These are phyloP conservation scores for Geophilus truncorum DNA, from an alignment of 2,888 invertebrate genomes.

Conservation along the genomic window DNA sequence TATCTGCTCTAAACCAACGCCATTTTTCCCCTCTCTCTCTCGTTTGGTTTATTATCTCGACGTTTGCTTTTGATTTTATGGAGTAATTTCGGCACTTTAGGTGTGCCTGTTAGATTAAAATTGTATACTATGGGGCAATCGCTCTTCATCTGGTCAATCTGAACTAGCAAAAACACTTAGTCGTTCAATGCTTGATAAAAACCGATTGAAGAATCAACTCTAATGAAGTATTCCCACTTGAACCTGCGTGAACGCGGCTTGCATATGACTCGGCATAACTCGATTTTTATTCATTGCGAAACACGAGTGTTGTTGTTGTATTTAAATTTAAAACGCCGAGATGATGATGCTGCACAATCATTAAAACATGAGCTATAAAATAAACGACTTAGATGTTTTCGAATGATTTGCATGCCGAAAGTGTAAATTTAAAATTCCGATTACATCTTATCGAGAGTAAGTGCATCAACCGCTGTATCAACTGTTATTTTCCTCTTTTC, in stretches of 20 bases:
- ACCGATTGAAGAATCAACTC: background rate
- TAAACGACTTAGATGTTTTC: background rate
- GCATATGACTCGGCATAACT: background rate
- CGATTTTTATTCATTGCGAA: background rate
- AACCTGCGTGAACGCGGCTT: too few relatives aligned
- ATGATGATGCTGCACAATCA: background rate
- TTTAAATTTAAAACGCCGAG: background rate
- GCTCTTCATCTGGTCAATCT: background rate
- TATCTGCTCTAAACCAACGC: background rate
- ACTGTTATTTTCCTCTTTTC: background rate
- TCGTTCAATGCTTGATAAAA: background rate
- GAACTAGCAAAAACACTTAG: background rate
- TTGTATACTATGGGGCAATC: background rate
- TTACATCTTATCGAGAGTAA: background rate
- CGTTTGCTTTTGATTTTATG: constrained; percentile 2
- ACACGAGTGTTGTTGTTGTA: background rate
- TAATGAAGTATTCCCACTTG: too few relatives aligned
- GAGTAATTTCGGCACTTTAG: background rate
- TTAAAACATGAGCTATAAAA: background rate
- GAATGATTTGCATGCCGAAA: background rate
- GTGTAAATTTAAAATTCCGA: background rate
- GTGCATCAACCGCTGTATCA: background rate
- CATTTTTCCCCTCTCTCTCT: background rate
- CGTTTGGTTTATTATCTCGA: background rate
- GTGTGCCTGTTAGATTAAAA: background rate